Percentiles rank a stretch among this genome's conserved stretches.
These are phyloP conservation scores for Aplysia californica DNA, from an alignment of 1,140 invertebrate genomes.

Conservation along the genomic window DNA sequence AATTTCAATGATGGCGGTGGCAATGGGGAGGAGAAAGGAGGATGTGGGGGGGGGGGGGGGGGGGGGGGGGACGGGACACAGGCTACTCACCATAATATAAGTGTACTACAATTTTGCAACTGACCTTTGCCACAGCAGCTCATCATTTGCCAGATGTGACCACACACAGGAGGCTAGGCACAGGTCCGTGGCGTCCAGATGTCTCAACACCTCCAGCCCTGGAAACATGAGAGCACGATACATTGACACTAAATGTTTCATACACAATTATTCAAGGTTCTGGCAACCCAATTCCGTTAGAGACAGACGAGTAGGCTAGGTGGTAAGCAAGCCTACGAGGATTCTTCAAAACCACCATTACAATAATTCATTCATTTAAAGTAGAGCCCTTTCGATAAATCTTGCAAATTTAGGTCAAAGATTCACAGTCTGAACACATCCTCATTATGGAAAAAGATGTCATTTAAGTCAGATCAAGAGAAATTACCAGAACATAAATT, in stretches of 20 bases:
- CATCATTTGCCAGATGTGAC: conserved; percentile 70
- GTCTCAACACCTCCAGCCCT: conserved; percentile 68
- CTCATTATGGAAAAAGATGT: neutral
- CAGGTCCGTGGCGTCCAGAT: conserved; percentile 72
- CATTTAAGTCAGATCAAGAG: conserved; percentile 1
- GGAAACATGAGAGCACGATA: neutral
- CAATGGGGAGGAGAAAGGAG: no score
- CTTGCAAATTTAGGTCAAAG: neutral
- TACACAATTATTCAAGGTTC: neutral
- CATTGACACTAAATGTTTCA: neutral
- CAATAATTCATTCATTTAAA: neutral
- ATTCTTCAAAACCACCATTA: neutral
- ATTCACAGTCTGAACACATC: neutral
- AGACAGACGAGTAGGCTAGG: neutral
- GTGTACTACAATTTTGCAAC: no score
- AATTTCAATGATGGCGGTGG: no score
- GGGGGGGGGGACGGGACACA: no score
- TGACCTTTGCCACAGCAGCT: conserved; percentile 71
- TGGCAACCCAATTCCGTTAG: neutral
- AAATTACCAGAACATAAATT: no score
- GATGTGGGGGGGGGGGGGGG: no score
- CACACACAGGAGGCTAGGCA: conserved; percentile 73
- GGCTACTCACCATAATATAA: no score
- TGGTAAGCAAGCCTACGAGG: neutral
- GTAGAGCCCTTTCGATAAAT: neutral